Conservation (phyloP, 2,888 invertebrate species). For the Gisinianus flammeolus region DNA sequence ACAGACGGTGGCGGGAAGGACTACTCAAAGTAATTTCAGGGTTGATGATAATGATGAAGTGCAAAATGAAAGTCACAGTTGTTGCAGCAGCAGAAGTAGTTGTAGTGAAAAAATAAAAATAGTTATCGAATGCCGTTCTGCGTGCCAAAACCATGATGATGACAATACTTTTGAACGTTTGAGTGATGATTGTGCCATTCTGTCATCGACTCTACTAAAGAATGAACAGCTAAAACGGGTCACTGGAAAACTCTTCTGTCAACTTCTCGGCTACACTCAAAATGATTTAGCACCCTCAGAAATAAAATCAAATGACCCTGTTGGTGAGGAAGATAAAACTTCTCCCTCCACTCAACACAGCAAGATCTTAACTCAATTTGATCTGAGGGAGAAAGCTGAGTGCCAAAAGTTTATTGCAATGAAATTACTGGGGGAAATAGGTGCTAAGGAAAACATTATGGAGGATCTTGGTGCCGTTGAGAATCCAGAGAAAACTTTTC, state of each 20-base stretch:
- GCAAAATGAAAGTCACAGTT: neutral
- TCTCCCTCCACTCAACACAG: neutral
- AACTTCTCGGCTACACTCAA: conserved; percentile 22
- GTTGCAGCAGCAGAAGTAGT: neutral
- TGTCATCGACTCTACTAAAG: conserved; percentile 17
- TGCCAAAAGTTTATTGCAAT: conserved; percentile 46
- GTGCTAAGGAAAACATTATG: conserved; percentile 46
- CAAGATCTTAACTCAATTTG: conserved; percentile 30
- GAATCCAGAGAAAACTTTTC: conserved; percentile 42
- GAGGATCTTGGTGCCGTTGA: conserved; percentile 47
- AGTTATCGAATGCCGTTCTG: neutral
- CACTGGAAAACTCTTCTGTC: conserved; percentile 26
- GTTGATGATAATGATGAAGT: neutral
- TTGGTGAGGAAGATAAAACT: neutral
- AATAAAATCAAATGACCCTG: neutral
- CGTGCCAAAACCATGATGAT: neutral
- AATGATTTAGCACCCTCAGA: neutral
- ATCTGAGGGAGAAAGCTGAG: conserved; percentile 13
- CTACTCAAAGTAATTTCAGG: neutral
- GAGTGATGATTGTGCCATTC: conserved; percentile 23
- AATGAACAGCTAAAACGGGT: conserved; percentile 10
- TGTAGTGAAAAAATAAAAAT: neutral
- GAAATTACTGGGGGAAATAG: conserved; percentile 50
- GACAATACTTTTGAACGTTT: conserved; percentile 26
- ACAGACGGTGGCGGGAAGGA: neutral